Percentiles rank a stretch among this genome's conserved stretches.
These are phyloP conservation scores for Potamarius usumacintae DNA, from an alignment of 2,113 vertebrate genomes.

Conservation along the genomic window DNA sequence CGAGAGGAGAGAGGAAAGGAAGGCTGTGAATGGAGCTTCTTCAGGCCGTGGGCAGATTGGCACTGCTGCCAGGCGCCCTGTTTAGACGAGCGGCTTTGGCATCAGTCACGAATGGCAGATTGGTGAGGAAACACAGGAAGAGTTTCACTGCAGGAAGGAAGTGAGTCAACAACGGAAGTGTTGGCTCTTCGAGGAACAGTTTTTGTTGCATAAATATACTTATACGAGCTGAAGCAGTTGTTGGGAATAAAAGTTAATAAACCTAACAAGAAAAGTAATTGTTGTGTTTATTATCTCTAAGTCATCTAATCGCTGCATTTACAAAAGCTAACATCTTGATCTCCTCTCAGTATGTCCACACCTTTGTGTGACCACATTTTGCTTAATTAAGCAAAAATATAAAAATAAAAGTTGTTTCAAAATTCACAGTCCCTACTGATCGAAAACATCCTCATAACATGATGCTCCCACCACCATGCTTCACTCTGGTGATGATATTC, in stretches of 20 bases:
- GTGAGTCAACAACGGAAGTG: conserved; percentile 36
- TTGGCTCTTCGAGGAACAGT: conserved; percentile 26
- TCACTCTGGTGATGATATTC: not conserved
- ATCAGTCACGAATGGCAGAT: conserved; percentile 4
- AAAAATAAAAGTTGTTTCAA: too few relatives aligned
- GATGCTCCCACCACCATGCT: not conserved
- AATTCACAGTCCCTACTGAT: not conserved
- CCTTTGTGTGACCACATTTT: not conserved
- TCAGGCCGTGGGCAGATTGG: not conserved
- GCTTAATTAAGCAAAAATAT: too few relatives aligned
- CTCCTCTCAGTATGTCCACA: not conserved
- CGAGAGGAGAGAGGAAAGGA: conserved; percentile 1
- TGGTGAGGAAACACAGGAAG: conserved; percentile 40
- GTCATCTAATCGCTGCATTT: not conserved
- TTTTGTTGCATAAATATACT: not conserved
- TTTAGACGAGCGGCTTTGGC: conserved; percentile 46
- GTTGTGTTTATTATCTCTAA: not conserved
- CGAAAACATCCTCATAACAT: not conserved
- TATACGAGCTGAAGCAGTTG: not conserved
- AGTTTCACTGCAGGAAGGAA: conserved; percentile 31
- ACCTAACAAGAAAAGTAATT: not conserved
- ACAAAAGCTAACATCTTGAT: not conserved
- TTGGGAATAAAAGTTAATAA: not conserved
- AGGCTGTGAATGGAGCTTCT: not conserved
- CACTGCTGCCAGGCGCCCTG: not conserved